These are phyloP conservation scores for Anthopleura xanthogrammica DNA, from an alignment of 92 coral and sea anemone genomes.

Conservation along the genomic window DNA sequence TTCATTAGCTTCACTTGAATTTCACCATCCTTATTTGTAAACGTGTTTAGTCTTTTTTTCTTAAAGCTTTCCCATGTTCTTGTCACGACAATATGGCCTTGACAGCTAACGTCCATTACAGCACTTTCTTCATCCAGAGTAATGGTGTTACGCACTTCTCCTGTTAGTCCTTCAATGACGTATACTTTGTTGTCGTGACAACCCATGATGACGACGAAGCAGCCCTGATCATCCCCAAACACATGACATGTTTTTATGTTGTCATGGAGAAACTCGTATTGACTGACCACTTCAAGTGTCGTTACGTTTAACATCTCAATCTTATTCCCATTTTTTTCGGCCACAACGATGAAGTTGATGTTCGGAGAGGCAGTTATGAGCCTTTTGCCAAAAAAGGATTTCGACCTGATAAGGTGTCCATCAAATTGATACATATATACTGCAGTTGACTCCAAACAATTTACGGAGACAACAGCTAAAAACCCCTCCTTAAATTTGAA, in stretches of 20 bases:
- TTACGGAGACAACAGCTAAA: background rate
- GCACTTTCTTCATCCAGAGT: background rate
- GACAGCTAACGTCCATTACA: background rate
- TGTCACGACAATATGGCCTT: slow-evolving; percentile 3
- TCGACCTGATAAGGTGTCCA: background rate
- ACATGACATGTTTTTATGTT: slow-evolving; percentile 11
- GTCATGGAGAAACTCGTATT: background rate
- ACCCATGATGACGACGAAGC: background rate
- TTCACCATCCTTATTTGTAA: background rate
- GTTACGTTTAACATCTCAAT: background rate
- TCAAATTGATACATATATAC: background rate
- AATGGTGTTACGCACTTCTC: background rate
- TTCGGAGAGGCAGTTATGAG: background rate
- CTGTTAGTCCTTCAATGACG: slow-evolving; percentile 17
- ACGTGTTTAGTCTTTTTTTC: too few relatives aligned
- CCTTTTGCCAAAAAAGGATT: background rate
- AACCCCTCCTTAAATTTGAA: too few relatives aligned
- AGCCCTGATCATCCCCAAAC: background rate
- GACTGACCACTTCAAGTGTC: background rate
- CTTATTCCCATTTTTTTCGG: background rate
- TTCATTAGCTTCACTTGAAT: too few relatives aligned
- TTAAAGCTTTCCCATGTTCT: too few relatives aligned
- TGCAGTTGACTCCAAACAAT: too few relatives aligned
- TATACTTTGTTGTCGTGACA: slow-evolving; percentile 1
- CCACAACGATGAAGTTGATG: background rate